Conservation (phyloP, 2,888 invertebrate species). For the Lasioglossum marginatum region DNA sequence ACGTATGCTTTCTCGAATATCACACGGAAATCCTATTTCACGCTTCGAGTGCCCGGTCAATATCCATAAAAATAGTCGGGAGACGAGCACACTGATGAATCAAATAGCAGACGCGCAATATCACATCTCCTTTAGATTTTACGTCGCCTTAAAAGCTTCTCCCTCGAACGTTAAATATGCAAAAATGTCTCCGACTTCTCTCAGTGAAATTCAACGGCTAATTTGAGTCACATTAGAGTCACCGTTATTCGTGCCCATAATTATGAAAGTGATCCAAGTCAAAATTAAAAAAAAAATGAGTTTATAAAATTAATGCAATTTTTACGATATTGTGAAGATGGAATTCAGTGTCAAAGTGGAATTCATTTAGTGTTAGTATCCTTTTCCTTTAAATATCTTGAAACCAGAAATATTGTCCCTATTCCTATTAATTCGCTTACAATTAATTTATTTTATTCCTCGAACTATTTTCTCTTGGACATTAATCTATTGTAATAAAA, state of each 20-base stretch:
- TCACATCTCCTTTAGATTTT: not conserved
- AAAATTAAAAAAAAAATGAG: too few species aligned
- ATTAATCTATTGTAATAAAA: too few species aligned
- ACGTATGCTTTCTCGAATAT: conserved; percentile 48
- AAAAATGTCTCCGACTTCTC: not conserved
- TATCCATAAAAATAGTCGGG: not conserved
- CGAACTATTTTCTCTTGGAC: too few species aligned
- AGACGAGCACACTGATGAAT: not conserved
- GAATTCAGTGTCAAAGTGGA: too few species aligned
- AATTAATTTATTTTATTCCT: not conserved
- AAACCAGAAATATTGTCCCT: too few species aligned
- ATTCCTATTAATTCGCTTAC: not conserved
- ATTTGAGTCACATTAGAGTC: not conserved
- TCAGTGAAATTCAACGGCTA: not conserved
- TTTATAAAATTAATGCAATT: too few species aligned
- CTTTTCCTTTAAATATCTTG: too few species aligned
- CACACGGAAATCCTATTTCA: not conserved
- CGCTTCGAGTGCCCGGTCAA: not conserved
- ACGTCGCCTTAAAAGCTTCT: not conserved
- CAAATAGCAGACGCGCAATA: not conserved
- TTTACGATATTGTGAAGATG: too few species aligned
- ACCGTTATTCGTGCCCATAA: too few species aligned
- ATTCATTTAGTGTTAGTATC: too few species aligned
- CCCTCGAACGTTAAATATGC: not conserved
- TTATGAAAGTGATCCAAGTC: too few species aligned